Evolutionary conservation across 1,140 invertebrate species (phyloP).

Genomic region (Bombus fervidus): DNA sequence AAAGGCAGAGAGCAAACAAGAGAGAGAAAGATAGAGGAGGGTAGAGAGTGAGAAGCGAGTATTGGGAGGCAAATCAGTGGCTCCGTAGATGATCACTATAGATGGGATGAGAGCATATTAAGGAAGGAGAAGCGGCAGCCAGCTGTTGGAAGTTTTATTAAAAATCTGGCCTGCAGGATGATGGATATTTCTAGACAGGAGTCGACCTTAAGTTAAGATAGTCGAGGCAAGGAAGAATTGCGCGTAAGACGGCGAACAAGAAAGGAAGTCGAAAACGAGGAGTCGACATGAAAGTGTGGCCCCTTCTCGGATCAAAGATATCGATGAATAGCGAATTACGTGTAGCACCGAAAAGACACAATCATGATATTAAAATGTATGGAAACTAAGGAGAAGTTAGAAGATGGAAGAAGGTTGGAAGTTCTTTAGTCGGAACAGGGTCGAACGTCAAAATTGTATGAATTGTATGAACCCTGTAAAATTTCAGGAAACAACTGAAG

Average conservation of each 20-base stretch:
- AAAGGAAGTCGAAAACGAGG: neutral
- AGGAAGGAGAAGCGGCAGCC: conserved; percentile 51
- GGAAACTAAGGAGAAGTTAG: neutral
- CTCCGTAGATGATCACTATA: conserved; percentile 68
- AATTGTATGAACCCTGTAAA: neutral
- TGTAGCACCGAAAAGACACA: neutral
- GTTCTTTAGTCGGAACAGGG: neutral
- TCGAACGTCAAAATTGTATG: conserved; percentile 35
- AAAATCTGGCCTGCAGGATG: conserved; percentile 67
- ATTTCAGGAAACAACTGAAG: conserved; percentile 1
- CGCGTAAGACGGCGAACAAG: neutral
- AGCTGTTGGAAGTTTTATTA: conserved; percentile 70
- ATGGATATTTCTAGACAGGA: conserved; percentile 66
- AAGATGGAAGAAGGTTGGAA: neutral
- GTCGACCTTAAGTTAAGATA: conserved; percentile 25
- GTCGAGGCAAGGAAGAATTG: neutral
- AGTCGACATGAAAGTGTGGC: neutral
- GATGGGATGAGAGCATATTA: conserved; percentile 71
- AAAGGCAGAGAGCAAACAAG: neutral
- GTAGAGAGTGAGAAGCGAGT: conserved; percentile 10
- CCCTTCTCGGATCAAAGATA: neutral
- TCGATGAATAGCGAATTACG: neutral
- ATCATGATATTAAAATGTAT: conserved; percentile 17
- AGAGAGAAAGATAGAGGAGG: neutral
- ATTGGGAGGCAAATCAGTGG: conserved; percentile 66